phyloP scores from a whole-genome alignment of 2,113 vertebrate species.

The Catharus bicknelli region DNA sequence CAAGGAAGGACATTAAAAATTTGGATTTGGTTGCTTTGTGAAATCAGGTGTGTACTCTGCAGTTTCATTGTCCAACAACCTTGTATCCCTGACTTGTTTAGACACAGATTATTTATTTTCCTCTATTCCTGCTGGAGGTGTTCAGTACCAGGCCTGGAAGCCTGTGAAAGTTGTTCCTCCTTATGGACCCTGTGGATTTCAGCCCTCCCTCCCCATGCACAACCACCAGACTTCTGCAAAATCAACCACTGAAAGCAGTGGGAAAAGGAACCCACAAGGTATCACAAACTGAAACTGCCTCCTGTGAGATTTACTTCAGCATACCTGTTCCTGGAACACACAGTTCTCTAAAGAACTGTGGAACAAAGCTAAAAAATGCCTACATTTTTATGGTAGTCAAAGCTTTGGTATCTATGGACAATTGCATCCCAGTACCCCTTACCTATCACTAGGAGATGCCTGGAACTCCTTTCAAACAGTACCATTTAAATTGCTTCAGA shows the following conservation, averaged over 20 bases:
- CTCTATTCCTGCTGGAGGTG: background rate
- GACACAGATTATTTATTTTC: background rate
- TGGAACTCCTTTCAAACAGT: background rate
- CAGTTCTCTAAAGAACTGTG: background rate
- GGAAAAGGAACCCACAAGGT: background rate
- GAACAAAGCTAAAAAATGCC: background rate
- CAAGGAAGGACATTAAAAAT: background rate
- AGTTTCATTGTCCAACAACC: background rate
- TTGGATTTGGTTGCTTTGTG: background rate
- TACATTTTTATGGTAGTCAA: background rate
- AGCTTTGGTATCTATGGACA: background rate
- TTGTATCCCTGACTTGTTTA: background rate
- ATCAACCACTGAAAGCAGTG: background rate
- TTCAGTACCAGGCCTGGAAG: background rate
- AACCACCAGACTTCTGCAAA: constrained; percentile 10
- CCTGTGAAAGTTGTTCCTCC: background rate
- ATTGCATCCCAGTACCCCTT: background rate
- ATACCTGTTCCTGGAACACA: background rate
- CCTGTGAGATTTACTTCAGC: background rate
- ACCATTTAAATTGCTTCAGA: background rate
- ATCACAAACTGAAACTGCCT: background rate
- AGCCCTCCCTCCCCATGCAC: background rate
- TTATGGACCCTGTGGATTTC: background rate
- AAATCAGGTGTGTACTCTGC: background rate
- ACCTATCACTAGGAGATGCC: background rate